phyloP scores from a whole-genome alignment of 2,888 invertebrate species.

The Ectemnius lituratus region DNA sequence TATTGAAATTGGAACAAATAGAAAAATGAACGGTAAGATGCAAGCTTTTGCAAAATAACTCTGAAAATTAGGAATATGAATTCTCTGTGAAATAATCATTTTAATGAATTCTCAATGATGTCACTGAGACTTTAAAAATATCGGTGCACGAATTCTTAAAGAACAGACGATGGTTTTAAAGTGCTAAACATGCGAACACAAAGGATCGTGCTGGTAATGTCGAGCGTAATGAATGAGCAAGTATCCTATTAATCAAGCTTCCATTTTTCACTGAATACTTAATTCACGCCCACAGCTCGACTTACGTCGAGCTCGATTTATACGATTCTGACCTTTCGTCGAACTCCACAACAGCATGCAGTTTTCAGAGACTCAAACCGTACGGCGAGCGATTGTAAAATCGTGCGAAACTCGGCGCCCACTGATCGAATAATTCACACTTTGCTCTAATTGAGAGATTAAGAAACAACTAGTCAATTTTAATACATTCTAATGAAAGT shows the following conservation, averaged over 20 bases:
- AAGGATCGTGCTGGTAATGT: neutral
- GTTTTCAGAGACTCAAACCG: neutral
- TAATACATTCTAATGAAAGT: too few relatives aligned
- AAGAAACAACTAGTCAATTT: too few relatives aligned
- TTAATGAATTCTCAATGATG: too few relatives aligned
- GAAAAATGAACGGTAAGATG: too few relatives aligned
- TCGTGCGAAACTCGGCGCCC: too few relatives aligned
- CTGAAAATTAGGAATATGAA: too few relatives aligned
- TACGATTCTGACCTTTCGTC: constrained; percentile 13
- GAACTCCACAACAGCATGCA: constrained; percentile 9
- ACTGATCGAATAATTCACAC: too few relatives aligned
- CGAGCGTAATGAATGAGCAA: neutral
- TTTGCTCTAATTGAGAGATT: too few relatives aligned
- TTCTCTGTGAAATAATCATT: too few relatives aligned
- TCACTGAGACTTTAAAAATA: too few relatives aligned
- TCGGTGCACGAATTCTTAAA: neutral
- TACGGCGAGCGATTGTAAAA: neutral
- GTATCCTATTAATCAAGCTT: constrained; percentile 30
- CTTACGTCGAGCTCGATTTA: constrained; percentile 27
- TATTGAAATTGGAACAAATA: too few relatives aligned
- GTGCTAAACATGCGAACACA: neutral
- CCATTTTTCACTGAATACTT: constrained; percentile 25
- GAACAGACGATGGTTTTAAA: neutral
- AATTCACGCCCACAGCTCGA: constrained; percentile 49
- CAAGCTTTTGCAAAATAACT: too few relatives aligned